These are phyloP conservation scores for Zophobas atratus DNA, from an alignment of 1,140 invertebrate species.

Conservation along the genomic window DNA sequence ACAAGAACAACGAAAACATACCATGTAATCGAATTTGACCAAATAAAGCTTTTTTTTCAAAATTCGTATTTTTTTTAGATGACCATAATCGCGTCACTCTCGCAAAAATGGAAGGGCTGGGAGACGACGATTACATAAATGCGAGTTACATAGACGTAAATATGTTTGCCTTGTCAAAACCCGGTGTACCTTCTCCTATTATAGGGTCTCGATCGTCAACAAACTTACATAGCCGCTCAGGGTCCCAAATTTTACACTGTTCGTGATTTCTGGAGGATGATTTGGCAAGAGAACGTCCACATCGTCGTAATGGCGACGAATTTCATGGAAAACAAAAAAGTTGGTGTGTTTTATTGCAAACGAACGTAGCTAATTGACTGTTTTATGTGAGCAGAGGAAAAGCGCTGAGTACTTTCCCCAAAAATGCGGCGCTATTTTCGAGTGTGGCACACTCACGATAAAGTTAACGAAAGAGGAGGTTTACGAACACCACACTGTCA, in stretches of 20 bases:
- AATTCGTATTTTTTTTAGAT: slow-evolving; percentile 50
- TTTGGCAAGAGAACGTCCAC: slow-evolving; percentile 9
- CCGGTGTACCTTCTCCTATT: background rate
- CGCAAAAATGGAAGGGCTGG: background rate
- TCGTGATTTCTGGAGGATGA: slow-evolving; percentile 20
- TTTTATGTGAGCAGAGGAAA: background rate
- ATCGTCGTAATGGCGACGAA: background rate
- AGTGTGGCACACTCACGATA: slow-evolving; percentile 9
- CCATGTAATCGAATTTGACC: too few species aligned
- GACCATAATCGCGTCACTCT: background rate
- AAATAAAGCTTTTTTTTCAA: background rate
- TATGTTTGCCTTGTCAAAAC: background rate
- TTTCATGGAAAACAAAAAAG: slow-evolving; percentile 21
- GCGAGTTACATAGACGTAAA: slow-evolving; percentile 3
- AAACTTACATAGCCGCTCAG: background rate
- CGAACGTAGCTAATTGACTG: background rate
- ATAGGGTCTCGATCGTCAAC: slow-evolving; percentile 2
- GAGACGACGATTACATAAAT: slow-evolving; percentile 14
- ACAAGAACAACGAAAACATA: too few species aligned
- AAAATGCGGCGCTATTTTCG: background rate
- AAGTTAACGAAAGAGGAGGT: background rate
- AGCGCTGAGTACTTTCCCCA: slow-evolving; percentile 8
- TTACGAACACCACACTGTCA: background rate
- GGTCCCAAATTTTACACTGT: background rate
- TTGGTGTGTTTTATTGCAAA: background rate